phyloP scores from a whole-genome alignment of 2,113 vertebrate species.

The Tetraodon nigroviridis region DNA sequence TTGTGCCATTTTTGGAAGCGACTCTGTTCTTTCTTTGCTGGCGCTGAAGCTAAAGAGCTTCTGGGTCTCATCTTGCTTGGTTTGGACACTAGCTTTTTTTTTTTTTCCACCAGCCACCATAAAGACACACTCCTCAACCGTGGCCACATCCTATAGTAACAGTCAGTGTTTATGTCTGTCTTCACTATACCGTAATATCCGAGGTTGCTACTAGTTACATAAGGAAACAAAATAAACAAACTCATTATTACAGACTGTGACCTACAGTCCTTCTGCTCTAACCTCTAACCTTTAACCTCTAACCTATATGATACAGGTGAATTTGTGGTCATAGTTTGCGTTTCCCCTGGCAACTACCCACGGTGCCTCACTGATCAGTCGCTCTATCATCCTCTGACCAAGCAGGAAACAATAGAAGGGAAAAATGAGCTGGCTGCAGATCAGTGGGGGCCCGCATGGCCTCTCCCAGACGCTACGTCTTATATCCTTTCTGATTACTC shows the following conservation, averaged over 20 bases:
- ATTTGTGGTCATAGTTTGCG: neutral
- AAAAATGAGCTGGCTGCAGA: conserved; percentile 66
- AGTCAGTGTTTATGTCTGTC: conserved; percentile 48
- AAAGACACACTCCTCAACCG: conserved; percentile 56
- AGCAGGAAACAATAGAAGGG: conserved; percentile 52
- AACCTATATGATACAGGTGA: neutral
- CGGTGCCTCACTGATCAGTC: conserved; percentile 20
- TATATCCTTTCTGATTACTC: conserved; percentile 69
- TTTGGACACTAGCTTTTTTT: conserved; percentile 60
- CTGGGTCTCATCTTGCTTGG: conserved; percentile 57
- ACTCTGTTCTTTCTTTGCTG: conserved; percentile 58
- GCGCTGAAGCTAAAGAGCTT: conserved; percentile 55
- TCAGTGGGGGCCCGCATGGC: conserved; percentile 48
- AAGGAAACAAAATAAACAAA: conserved; percentile 54
- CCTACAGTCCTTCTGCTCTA: conserved; percentile 11
- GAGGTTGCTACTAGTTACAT: conserved; percentile 60
- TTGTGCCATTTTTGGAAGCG: conserved; percentile 60
- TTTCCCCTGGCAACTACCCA: conserved; percentile 3
- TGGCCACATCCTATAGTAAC: conserved; percentile 57
- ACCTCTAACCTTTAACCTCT: too few relatives aligned
- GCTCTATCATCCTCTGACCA: conserved; percentile 42
- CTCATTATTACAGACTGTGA: conserved; percentile 42
- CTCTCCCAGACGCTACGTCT: conserved; percentile 63
- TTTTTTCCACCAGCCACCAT: conserved; percentile 56
- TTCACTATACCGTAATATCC: conserved; percentile 36